Percentiles rank a stretch among this genome's conserved stretches.
Conservation (phyloP, 2,888 invertebrate species). For the Helleia helle region DNA sequence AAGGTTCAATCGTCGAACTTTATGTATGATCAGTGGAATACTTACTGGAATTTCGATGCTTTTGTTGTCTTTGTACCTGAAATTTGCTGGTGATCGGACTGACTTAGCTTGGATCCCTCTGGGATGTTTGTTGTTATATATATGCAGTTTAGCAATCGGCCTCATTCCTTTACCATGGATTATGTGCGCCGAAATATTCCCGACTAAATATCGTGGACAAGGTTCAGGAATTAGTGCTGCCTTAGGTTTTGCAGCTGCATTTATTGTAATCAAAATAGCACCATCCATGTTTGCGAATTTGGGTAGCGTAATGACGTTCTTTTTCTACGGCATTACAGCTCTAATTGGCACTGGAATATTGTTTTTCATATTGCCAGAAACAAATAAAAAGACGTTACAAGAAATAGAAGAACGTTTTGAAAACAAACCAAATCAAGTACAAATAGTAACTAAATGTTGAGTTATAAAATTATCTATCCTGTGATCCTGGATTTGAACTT, state of each 20-base stretch:
- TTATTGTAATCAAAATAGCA: conserved; percentile 2
- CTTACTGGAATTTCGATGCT: conserved; percentile 1
- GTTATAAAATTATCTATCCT: too few relatives aligned
- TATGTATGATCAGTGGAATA: background rate
- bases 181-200: conserved; percentile 5
- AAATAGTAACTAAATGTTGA: too few relatives aligned
- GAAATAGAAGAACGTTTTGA: conserved; percentile 6
- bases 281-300: background rate
- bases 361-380: conserved; percentile 5
- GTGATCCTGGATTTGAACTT: too few relatives aligned
- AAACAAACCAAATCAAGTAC: background rate
- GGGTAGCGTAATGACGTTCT: background rate
- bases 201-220: conserved; percentile 1
- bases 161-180: conserved; percentile 6
- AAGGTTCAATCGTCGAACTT: background rate
- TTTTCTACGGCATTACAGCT: background rate
- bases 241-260: background rate
- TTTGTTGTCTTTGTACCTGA: background rate
- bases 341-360: conserved; percentile 1
- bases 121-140: background rate
- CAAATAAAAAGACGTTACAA: background rate
- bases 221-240: conserved; percentile 1
- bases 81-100: background rate
- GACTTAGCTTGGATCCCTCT: conserved; percentile 1
- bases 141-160: background rate